Conservation (phyloP, 2,797 vertebrate species). For the Amblyraja radiata region DNA sequence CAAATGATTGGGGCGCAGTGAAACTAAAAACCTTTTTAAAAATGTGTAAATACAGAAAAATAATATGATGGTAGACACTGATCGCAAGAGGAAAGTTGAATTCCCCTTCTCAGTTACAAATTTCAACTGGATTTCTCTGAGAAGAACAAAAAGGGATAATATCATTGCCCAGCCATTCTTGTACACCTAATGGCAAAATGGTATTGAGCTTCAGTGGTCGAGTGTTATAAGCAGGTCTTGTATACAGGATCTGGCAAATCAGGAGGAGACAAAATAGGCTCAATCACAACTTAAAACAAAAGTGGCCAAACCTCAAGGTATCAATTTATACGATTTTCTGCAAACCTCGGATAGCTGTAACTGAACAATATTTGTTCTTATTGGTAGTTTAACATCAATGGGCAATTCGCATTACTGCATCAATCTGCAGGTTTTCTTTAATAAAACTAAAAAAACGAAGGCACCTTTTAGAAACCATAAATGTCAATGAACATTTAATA, state of each 20-base stretch:
- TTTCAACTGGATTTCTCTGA: not conserved
- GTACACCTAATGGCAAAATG: not conserved
- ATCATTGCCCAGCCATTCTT: not conserved
- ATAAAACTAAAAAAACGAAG: conserved; percentile 14
- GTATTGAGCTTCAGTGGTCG: not conserved
- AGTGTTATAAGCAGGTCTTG: not conserved
- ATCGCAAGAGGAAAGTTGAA: not conserved
- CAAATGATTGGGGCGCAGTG: too few species aligned
- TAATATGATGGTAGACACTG: not conserved
- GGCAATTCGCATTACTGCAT: conserved; percentile 6
- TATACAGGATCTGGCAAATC: not conserved
- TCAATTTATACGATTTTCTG: not conserved
- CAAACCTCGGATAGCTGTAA: not conserved
- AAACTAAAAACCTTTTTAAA: not conserved
- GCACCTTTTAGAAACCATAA: conserved; percentile 33
- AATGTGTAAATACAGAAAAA: not conserved
- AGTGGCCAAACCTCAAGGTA: not conserved
- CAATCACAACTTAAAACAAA: not conserved
- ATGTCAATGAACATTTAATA: conserved; percentile 35
- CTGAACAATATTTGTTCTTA: not conserved
- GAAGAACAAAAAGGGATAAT: not conserved
- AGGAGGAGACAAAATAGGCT: not conserved
- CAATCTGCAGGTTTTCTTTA: not conserved
- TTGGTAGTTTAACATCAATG: not conserved
- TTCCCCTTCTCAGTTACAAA: not conserved